Conservation (phyloP, 92 coral and sea anemone genomes). For the Montipora capitata region DNA sequence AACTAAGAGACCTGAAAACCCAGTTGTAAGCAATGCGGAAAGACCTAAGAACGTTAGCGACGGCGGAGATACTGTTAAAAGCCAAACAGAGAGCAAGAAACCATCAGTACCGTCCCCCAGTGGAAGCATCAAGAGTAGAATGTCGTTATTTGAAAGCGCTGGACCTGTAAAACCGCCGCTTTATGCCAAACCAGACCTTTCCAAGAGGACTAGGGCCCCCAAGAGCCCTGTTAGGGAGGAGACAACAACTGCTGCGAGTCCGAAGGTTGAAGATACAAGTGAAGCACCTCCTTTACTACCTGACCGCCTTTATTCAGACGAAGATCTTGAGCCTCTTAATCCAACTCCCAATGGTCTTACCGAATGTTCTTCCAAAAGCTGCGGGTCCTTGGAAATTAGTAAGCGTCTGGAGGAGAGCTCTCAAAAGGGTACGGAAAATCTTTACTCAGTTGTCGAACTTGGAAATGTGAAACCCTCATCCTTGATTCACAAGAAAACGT, state of each 20-base stretch:
- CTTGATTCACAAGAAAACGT: background rate
- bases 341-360: background rate
- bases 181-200: slow-evolving; percentile 77
- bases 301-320: slow-evolving; percentile 35
- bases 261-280: background rate
- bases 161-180: slow-evolving; percentile 9
- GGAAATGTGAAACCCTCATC: slow-evolving; percentile 76
- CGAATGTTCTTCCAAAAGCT: background rate
- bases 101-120: slow-evolving; percentile 5
- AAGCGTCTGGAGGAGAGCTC: background rate
- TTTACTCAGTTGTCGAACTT: slow-evolving; percentile 75
- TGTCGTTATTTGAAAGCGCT: slow-evolving; percentile 59
- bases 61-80: slow-evolving; percentile 10
- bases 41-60: slow-evolving; percentile 2
- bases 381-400: background rate
- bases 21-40: background rate
- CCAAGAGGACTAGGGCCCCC: slow-evolving; percentile 48
- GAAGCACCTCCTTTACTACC: slow-evolving; percentile 40
- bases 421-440: slow-evolving; percentile 2
- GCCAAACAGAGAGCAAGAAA: slow-evolving; percentile 4
- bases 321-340: slow-evolving; percentile 11
- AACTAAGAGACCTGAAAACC: background rate
- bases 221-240: background rate
- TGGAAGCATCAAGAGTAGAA: slow-evolving; percentile 54
- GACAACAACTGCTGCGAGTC: background rate